Base-by-base conservation (phyloP, 2,113 vertebrate genomes). In the Ophiodon elongatus region DNA sequence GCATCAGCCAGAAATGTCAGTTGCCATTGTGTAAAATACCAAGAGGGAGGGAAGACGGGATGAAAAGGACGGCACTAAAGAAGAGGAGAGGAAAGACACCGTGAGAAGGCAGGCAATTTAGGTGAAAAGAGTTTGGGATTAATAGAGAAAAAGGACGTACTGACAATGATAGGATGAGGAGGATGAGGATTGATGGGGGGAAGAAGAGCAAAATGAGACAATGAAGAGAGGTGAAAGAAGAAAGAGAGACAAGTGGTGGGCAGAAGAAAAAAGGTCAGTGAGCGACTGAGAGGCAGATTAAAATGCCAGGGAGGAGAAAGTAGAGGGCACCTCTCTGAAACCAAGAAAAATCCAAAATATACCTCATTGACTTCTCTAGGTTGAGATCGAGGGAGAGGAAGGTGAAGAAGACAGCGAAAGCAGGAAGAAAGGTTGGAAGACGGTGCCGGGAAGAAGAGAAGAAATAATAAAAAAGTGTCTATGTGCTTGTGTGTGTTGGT, bases 1-100 rank as follows among this genome's bases (percentile, higher is more conserved):
- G 60, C 71, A 50, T 68, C 75, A 64, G 68, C 35, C 50, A 54
- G 60, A 90, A 90, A 89, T 88, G 90, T 94, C 91, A 88, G 81
- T 64, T 75, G 70, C 79, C 67, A 79, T 84, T 88, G 79, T 88
- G 66, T 82, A 64, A 91, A 89, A 92, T 80, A 89, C 63, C 73
- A 86, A 78, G 65, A 85, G 33, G 62, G 45, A 25, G 4, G 13
- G 65, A 79, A 77, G 41, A 57, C 63, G 66, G 56, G 60, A 64
- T 27, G 11, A 31, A 80, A 76, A 21, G 45, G 54, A 33, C n/a
- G 66, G 39, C 27, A 52, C 19, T 14, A 14, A 57, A 76, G 67
- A 21, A 31, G 80, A 82, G 23, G 63, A 60, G 7, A 70, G 35
- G 39, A 33, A 6, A 64, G n/a, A 33, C 19, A 10, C 13, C 35